Evolutionary conservation across 2,797 vertebrate genomes (phyloP), one percentile per base, ranked within the genome.

Genomic region (Bucorvus abyssinicus): DNA sequence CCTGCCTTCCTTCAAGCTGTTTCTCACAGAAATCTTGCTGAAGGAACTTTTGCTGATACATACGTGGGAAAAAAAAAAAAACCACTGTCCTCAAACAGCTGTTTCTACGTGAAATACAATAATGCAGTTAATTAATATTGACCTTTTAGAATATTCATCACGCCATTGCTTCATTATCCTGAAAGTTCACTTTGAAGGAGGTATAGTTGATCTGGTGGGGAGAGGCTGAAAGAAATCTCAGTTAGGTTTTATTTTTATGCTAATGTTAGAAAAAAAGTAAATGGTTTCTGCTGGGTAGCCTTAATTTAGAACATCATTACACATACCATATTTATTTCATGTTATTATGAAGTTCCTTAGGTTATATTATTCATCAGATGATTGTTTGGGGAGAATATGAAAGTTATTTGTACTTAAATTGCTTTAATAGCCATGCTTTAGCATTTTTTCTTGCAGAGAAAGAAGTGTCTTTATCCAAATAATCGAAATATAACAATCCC

Each of bases 101-200:
- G 67, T 94, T 96, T 85, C 93, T 78, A 45, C 94, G 74, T 95
- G 94, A 97, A 96, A 97, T 92, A 78, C 87, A 94, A 96, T 95
- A 97, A 95, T 96, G 49, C 74, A 92, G 84, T 97, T 98, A 97
- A 97, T 97, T 97, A 97, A 55, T 93, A 95, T 63, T 97, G 97
- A 97, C 84, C 96, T 97, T 97, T 96, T 97, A 85, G 77, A 92
- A 88, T 98, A 97, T 97, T 97, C 96, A 97, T 97, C 89, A 93
- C 84, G 52, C 27, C 73, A 42, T 52, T 92, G 20, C 92, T 96
- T 97, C 83, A 94, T 90, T 76, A 94, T 87, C 78, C 76, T 93
- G 80, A 89, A 97, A 96, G 86, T 94, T 79, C 95, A 90, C 93
- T 96, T 97, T 96, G 89, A 93, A 96, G 83, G 84, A 59, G 36